Percentiles rank a stretch among this genome's conserved stretches.
Conservation (phyloP, 2,113 vertebrate genomes). For the Elgaria multicarinata region DNA sequence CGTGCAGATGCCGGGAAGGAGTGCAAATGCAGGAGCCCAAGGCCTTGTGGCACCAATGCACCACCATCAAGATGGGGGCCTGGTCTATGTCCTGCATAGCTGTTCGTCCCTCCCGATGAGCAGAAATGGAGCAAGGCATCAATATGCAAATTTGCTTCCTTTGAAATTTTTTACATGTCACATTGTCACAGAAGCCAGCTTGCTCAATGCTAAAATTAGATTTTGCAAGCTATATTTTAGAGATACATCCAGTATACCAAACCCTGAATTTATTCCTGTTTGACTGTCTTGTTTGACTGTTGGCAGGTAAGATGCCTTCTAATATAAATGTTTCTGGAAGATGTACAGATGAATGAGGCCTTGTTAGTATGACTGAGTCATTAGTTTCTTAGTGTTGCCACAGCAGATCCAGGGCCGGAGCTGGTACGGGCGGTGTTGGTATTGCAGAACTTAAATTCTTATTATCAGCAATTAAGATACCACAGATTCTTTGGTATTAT, state of each 20-base stretch:
- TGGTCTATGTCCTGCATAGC: too few relatives aligned
- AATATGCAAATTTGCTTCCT: background rate
- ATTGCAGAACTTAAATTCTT: background rate
- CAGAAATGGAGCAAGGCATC: background rate
- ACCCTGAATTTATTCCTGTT: background rate
- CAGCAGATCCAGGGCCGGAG: background rate
- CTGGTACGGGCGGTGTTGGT: background rate
- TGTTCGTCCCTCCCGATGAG: background rate
- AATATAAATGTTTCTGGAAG: background rate
- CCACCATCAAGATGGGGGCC: too few relatives aligned
- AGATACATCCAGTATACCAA: background rate
- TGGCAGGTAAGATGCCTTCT: background rate
- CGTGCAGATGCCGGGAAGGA: too few relatives aligned
- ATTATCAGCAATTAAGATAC: constrained; percentile 47
- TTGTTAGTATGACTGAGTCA: background rate
- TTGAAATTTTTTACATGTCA: too few relatives aligned
- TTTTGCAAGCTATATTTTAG: background rate
- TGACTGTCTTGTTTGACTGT: background rate
- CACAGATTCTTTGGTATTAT: constrained; percentile 37
- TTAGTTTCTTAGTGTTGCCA: background rate
- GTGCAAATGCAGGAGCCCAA: too few relatives aligned
- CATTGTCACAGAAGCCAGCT: background rate
- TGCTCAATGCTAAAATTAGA: background rate
- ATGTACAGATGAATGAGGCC: background rate
- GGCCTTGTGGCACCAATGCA: too few relatives aligned